Evolutionary conservation across 2,113 vertebrate genomes (phyloP).

Genomic region (Arenaria interpres): DNA sequence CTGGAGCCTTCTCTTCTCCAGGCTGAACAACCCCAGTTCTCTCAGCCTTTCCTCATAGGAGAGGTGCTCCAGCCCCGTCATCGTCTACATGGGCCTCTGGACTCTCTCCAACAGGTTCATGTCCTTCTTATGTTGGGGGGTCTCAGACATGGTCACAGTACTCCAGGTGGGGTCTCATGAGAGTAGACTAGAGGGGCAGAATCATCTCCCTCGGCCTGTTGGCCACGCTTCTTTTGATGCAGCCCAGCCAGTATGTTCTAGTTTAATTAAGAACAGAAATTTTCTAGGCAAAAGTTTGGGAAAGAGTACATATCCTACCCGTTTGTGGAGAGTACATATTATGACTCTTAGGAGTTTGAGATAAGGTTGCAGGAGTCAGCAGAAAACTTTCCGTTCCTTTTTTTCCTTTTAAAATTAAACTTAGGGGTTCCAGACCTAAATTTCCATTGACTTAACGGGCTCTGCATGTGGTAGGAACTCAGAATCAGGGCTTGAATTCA

Average conservation of each 20-base stretch:
- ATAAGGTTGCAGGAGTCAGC: neutral
- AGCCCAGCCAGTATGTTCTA: neutral
- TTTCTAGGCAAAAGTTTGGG: neutral
- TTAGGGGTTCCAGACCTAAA: neutral
- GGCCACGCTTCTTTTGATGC: neutral
- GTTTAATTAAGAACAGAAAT: neutral
- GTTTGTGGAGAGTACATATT: accelerated
- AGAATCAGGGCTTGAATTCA: neutral
- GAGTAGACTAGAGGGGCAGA: no score
- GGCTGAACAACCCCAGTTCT: neutral
- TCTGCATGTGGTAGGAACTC: neutral
- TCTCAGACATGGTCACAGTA: neutral
- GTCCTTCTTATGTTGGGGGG: neutral
- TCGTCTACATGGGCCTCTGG: no score
- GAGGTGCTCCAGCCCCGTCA: neutral
- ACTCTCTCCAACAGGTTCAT: neutral
- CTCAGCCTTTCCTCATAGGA: neutral
- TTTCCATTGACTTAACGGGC: neutral
- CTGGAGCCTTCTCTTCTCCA: neutral
- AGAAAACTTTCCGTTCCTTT: accelerated
- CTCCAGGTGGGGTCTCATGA: neutral
- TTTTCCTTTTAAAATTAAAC: neutral
- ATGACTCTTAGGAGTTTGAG: accelerated
- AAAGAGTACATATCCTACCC: neutral
- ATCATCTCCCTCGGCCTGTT: neutral